Evolutionary conservation across 1,140 invertebrate species (phyloP), one percentile per base, ranked within the genome.

Genomic region (Zaprionus capensis): DNA sequence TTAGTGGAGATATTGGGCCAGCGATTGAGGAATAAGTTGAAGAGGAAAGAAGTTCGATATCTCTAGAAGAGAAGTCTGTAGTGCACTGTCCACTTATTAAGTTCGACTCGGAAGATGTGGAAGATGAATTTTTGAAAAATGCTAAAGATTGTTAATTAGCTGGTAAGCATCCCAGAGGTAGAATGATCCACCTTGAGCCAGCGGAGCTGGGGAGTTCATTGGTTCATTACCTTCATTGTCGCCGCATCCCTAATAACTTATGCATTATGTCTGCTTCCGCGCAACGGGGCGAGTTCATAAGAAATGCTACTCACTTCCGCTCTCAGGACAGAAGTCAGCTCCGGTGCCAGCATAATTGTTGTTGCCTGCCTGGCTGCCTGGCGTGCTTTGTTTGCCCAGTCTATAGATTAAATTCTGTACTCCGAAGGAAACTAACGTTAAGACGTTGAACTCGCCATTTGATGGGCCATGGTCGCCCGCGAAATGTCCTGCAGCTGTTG

Each of bases 361-460:
- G 58, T 57, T 64, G 66, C 41, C 31, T 11, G 66, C 28, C 28
- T 28, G 26, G 6, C 28, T 31, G 66, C 41, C 38, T 61, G 28
- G 56, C 34, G 26, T 26, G 64, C 71, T 74, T 75, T 75, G 67
- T 75, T 75, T 75, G 73, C 24, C 24, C 66, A 64, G 67, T 56
- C 62, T 64, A 71, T 71, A 64, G 58, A 70, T 71, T 64, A 71
- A 75, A 71, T 58, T 71, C 34, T 58, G 59, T 46, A 31, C 11
- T 14, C 6, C 28, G 28, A 24, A n/a, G 49, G 58, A 56, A 69
- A 63, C 58, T 56, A 36, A 57, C 26, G 51, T 38, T 65, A 11
- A 62, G 59, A 62, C 41, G 71, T 31, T 51, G 14, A 38, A 22
- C 41, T 28, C 6, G 20, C 38, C 55, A 51, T 38, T 46, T 24